Conservation (phyloP, 2,113 vertebrate genomes). For the Cygnus atratus region DNA sequence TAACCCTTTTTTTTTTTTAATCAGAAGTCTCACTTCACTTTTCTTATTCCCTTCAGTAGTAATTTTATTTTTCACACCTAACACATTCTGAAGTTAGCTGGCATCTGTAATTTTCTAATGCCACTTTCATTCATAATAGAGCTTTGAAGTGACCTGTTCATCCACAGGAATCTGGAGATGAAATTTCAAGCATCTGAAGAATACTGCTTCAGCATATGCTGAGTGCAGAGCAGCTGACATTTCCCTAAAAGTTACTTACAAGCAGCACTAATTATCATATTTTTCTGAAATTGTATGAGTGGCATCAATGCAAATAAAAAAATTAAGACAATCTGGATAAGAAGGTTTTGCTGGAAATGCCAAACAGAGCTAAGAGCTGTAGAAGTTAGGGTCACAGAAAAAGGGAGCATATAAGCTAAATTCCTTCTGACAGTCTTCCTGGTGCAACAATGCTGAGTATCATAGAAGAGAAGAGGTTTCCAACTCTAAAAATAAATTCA, state of each 20-base stretch:
- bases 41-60: background rate
- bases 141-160: background rate
- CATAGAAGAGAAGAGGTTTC: background rate
- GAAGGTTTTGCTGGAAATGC: background rate
- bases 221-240: conserved; percentile 26
- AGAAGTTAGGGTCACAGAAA: background rate
- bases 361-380: background rate
- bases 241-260: conserved; percentile 14
- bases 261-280: conserved; percentile 20
- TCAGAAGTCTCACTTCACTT: background rate
- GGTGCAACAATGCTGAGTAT: background rate
- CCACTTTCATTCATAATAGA: background rate
- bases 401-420: background rate
- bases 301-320: background rate
- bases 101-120: background rate
- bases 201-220: background rate
- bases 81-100: background rate
- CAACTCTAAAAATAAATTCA: background rate
- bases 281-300: background rate
- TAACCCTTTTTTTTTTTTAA: background rate
- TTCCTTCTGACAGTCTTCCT: conserved; percentile 4
- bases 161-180: background rate
- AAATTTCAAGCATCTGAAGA: background rate
- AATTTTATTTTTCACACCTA: background rate
- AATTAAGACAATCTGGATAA: background rate